Evolutionary conservation across 2,113 vertebrate species (phyloP).

Genomic region (Butorides virescens): DNA sequence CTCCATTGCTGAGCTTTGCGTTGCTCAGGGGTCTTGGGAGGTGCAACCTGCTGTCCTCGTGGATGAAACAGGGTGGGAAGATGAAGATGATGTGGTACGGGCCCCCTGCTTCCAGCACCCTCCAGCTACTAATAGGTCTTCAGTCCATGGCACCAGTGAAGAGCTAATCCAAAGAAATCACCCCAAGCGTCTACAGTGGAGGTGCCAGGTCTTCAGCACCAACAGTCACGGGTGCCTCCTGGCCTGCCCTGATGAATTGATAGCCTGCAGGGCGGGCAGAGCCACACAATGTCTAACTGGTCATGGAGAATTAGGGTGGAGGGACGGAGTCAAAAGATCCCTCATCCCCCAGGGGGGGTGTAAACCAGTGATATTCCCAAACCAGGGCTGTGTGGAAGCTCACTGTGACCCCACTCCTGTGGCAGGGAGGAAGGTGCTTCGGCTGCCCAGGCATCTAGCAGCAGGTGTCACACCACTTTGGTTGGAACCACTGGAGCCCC

Average conservation of each 20-base stretch:
- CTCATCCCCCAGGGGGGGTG: not conserved
- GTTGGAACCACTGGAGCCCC: not conserved
- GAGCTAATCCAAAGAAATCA: not conserved
- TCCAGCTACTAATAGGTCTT: not conserved
- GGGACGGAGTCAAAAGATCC: not conserved
- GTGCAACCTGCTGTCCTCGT: not conserved
- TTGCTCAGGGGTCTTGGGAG: not conserved
- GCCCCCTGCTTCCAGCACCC: not conserved
- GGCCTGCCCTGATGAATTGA: not conserved
- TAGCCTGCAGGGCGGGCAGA: not conserved
- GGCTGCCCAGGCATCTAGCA: not conserved
- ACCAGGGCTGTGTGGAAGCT: not conserved
- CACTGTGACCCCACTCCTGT: accelerated
- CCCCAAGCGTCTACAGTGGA: not conserved
- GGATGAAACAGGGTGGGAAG: not conserved
- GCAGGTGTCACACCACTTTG: not conserved
- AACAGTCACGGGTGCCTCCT: not conserved
- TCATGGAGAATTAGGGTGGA: not conserved
- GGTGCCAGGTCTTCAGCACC: not conserved
- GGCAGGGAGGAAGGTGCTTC: not conserved
- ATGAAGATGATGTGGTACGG: not conserved
- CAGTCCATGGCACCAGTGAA: not conserved
- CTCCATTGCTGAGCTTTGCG: not conserved
- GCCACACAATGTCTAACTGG: not conserved
- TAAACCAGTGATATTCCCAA: not conserved